phyloP scores from a whole-genome alignment of 1,140 invertebrate genomes.

The Cylas formicarius region DNA sequence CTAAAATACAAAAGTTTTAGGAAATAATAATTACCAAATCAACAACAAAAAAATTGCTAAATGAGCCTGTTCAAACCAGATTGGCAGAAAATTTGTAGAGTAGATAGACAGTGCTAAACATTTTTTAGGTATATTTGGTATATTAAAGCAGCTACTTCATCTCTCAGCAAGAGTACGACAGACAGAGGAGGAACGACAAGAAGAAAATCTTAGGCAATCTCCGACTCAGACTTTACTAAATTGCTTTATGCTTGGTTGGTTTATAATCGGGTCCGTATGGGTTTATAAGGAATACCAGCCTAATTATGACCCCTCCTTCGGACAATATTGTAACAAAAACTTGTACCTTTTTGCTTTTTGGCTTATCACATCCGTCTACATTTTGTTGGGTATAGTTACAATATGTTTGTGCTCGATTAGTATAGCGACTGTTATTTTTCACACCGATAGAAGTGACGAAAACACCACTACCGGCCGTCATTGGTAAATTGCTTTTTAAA shows the following conservation, averaged over 20 bases:
- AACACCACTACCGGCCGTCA: too few species aligned
- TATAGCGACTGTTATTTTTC: conserved; percentile 47
- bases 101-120: too few species aligned
- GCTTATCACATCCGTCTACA: conserved; percentile 56
- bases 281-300: conserved; percentile 59
- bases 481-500: too few species aligned
- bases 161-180: conserved; percentile 48
- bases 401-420: conserved; percentile 52
- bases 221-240: conserved; percentile 54
- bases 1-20: too few species aligned
- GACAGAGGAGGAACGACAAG: conserved; percentile 47
- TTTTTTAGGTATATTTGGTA: conserved; percentile 49
- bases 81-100: too few species aligned
- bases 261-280: conserved; percentile 60
- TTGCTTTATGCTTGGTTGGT: conserved; percentile 62
- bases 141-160: conserved; percentile 55
- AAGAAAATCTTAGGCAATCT: conserved; percentile 49
- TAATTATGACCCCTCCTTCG: conserved; percentile 47
- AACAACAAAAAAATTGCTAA: too few species aligned
- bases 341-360: conserved; percentile 63
- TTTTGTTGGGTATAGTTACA: conserved; percentile 48
- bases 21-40: too few species aligned
- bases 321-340: conserved; percentile 56
- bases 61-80: too few species aligned
- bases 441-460: conserved; percentile 32